Evolutionary conservation across 2,113 vertebrate species (phyloP), one percentile per base, ranked within the genome.

Genomic region (Xerus inauris): DNA sequence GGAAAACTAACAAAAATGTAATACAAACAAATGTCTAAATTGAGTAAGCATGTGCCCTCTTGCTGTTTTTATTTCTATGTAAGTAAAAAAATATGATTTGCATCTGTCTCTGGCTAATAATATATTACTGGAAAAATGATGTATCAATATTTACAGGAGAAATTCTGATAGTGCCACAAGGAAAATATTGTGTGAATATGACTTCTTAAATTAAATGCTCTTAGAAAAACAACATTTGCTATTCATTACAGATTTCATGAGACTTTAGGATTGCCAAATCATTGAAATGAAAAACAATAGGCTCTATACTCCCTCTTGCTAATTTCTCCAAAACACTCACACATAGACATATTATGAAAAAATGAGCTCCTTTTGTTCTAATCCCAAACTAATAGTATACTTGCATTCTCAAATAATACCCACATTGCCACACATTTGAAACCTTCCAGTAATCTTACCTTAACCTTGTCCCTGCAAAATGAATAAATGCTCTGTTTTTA

Each of bases 31-130:
- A 95, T 22, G 3, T 65, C 0, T 10, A 86, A 69, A 82, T 8
- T 20, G 4, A 91, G 17, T 82, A 73, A 51, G 2, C 11, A 24
- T 65, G 7, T 79, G 16, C 3, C 4, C 0, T 47, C 54, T 28
- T 95, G 8, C 1, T n/a, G 14, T 57, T 95, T 65, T 84, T 32
- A 49, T 24, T 79, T 94, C 4, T 49, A 24, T 75, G 17, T 87
- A 57, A 84, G 42, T 77, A 11, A 90, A 96, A 94, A 95, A 92
- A 80, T 77, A 8, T 77, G 77, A 82, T 19, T 57, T 20, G 12
- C 10, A 45, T 6, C 3, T 30, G 24, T 35, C 62, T 8, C 24
- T 73, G 28, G 12, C 9, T 57, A 59, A 42, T 59, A 51, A n/a
- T 38, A n/a, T 67, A 71, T 51, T 71, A 79, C 38, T 13, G 17